Percentiles rank a stretch among this genome's conserved stretches.
These are phyloP conservation scores for Nasonia giraulti DNA, from an alignment of 1,140 invertebrate species.

Conservation along the genomic window DNA sequence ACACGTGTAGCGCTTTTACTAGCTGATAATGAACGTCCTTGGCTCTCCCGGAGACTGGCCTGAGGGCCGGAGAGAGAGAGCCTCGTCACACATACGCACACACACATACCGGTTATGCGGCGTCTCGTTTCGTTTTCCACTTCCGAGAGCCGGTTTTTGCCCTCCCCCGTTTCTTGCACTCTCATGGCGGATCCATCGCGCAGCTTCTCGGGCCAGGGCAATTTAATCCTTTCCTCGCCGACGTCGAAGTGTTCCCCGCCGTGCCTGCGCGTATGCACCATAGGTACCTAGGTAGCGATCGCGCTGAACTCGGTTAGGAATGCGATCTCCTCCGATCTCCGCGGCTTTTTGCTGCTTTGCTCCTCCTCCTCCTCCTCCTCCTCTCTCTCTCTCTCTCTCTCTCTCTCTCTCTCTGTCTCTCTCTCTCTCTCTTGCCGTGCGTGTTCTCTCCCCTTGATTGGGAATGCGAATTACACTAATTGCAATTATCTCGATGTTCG, in stretches of 20 bases:
- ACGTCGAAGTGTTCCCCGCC: too few relatives aligned
- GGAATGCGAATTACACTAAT: not conserved
- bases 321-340: too few relatives aligned
- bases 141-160: conserved; percentile 2
- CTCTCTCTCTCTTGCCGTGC: too few relatives aligned
- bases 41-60: not conserved
- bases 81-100: not conserved
- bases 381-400: not conserved
- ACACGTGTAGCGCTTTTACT: conserved; percentile 1
- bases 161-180: not conserved
- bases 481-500: not conserved
- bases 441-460: not conserved
- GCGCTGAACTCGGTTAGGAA: too few relatives aligned
- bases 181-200: not conserved
- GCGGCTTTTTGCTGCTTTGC: not conserved
- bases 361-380: not conserved
- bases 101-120: not conserved
- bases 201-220: not conserved
- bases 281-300: too few relatives aligned
- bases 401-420: too few relatives aligned
- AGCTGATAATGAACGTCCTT: conserved; percentile 1
- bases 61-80: not conserved
- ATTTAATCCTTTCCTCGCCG: not conserved
- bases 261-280: too few relatives aligned
- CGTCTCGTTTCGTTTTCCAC: not conserved